These are phyloP conservation scores for Platalea minor DNA, from an alignment of 2,797 vertebrate species.

Conservation along the genomic window DNA sequence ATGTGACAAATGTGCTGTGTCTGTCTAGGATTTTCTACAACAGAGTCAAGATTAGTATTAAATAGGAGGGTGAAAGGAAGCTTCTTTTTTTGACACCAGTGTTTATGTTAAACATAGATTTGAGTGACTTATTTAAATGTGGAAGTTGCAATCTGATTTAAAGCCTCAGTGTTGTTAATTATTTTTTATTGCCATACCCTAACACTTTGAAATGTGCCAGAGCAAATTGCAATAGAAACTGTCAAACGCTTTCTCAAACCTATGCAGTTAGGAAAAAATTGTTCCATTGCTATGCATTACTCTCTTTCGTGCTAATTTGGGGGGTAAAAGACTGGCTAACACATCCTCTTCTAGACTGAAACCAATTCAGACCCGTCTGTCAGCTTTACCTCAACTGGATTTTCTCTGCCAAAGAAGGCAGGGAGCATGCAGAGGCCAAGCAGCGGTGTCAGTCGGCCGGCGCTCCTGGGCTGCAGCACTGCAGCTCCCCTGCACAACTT, in stretches of 20 bases:
- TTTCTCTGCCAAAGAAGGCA: not conserved
- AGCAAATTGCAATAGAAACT: not conserved
- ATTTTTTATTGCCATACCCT: not conserved
- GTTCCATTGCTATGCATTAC: not conserved
- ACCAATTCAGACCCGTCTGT: not conserved
- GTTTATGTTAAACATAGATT: not conserved
- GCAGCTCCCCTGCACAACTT: not conserved
- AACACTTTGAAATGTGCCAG: not conserved
- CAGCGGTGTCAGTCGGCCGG: fast-evolving
- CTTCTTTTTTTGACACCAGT: not conserved
- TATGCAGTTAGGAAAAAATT: not conserved
- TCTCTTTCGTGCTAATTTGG: not conserved
- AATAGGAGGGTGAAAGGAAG: not conserved
- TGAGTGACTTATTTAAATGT: not conserved
- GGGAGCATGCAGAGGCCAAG: not conserved
- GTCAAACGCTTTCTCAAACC: not conserved
- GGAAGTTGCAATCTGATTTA: not conserved
- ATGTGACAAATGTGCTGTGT: not conserved
- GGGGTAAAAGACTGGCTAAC: not conserved
- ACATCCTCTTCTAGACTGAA: not conserved
- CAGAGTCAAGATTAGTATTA: not conserved
- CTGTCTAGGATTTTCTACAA: not conserved
- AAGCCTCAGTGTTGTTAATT: not conserved
- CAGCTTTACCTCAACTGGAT: not conserved
- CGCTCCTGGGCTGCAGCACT: fast-evolving